Conservation (phyloP, 92 coral and sea anemone species). For the Parazoanthus darwini region DNA sequence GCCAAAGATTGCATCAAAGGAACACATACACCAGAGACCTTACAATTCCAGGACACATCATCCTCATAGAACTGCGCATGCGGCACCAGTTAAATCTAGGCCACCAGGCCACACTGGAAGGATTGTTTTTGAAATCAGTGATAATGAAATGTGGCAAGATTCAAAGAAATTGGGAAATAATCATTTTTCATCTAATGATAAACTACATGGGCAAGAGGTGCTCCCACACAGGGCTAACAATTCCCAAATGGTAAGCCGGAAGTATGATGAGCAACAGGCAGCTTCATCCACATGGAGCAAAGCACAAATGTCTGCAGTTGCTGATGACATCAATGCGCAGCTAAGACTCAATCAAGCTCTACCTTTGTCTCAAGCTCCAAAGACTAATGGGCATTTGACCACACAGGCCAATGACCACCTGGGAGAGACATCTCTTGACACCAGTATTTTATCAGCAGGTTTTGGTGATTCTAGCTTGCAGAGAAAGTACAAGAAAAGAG, state of each 20-base stretch:
- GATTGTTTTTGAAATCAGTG: conserved; percentile 20
- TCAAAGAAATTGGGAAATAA: not conserved
- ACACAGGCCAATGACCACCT: not conserved
- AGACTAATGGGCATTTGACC: conserved; percentile 1
- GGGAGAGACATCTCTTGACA: conserved; percentile 27
- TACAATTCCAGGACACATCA: not conserved
- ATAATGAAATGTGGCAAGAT: conserved; percentile 2
- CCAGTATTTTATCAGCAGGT: conserved; percentile 26
- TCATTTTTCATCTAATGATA: not conserved
- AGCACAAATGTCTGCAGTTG: conserved; percentile 32
- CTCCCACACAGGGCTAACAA: not conserved
- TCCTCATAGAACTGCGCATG: not conserved
- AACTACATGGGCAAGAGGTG: not conserved
- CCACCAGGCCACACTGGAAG: conserved; percentile 7
- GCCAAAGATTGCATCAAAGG: conserved; percentile 37
- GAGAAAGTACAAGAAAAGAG: conserved; percentile 24
- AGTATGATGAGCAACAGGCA: not conserved
- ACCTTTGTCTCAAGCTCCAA: not conserved
- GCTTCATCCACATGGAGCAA: not conserved
- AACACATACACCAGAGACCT: not conserved
- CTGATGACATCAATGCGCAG: conserved; percentile 27
- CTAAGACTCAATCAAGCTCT: not conserved
- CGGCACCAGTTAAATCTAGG: not conserved
- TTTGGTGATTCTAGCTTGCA: conserved; percentile 35
- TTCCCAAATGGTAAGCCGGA: not conserved